phyloP scores from a whole-genome alignment of 1,140 invertebrate species.

The Bombus pyrosoma region DNA sequence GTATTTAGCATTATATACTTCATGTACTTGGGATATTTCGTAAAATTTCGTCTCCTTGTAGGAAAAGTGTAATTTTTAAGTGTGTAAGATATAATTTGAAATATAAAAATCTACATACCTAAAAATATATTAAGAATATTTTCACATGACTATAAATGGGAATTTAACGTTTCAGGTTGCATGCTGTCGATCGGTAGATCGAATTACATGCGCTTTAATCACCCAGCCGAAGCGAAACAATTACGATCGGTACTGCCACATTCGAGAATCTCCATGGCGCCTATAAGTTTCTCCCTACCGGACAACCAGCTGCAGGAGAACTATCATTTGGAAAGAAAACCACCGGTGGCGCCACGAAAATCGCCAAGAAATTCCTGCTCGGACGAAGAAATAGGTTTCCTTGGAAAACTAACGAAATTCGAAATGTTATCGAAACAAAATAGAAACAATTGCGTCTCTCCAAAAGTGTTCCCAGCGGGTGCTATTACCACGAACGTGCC shows the following conservation, averaged over 20 bases:
- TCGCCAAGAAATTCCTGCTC: conserved; percentile 81
- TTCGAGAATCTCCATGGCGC: conserved; percentile 90
- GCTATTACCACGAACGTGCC: conserved; percentile 90
- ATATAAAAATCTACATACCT: not conserved
- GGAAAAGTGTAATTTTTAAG: no score
- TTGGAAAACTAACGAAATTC: conserved; percentile 79
- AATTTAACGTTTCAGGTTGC: conserved; percentile 85
- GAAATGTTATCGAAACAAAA: conserved; percentile 79
- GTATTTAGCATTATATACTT: no score
- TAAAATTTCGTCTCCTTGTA: no score
- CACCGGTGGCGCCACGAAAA: conserved; percentile 82
- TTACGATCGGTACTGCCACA: conserved; percentile 91
- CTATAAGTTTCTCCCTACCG: conserved; percentile 82
- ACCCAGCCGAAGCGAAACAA: conserved; percentile 92
- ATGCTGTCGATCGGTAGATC: conserved; percentile 94
- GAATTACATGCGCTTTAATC: conserved; percentile 94
- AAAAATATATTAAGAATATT: not conserved
- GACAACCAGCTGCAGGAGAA: conserved; percentile 72
- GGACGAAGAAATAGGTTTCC: conserved; percentile 82
- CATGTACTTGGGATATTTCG: no score
- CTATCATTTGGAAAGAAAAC: conserved; percentile 79
- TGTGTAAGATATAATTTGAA: not conserved
- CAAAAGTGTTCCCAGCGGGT: conserved; percentile 90
- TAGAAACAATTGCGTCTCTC: conserved; percentile 83
- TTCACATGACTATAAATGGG: not conserved